phyloP scores from a whole-genome alignment of 2,113 vertebrate genomes.

The Telmatochromis sp. region DNA sequence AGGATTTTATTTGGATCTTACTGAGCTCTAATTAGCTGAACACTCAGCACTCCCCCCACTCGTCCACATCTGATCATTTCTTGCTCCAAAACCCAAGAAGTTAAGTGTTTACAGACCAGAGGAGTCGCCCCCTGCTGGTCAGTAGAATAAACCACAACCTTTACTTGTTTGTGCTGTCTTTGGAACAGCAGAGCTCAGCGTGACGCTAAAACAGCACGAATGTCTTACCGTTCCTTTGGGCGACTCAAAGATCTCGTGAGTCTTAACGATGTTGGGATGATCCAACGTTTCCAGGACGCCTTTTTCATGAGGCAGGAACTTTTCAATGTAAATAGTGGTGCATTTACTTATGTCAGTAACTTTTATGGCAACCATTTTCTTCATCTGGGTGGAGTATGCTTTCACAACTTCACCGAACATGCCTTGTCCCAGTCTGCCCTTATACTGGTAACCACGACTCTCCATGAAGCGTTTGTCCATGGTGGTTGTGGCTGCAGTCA shows the following conservation, averaged over 20 bases:
- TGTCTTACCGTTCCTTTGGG: background rate
- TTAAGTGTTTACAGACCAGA: background rate
- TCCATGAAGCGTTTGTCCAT: background rate
- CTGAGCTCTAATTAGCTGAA: background rate
- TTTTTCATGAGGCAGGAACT: background rate
- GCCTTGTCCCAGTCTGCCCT: background rate
- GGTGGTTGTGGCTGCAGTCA: background rate
- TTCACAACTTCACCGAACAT: background rate
- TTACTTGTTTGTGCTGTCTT: background rate
- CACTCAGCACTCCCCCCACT: background rate
- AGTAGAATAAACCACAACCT: background rate
- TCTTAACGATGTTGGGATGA: slow-evolving; percentile 1
- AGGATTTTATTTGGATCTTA: background rate
- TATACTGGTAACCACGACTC: background rate
- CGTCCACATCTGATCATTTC: background rate
- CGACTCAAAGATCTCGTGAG: background rate
- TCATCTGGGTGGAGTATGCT: background rate
- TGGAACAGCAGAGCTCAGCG: background rate
- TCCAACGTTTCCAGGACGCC: background rate
- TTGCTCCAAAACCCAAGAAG: background rate
- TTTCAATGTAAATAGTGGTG: background rate
- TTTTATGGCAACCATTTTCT: background rate
- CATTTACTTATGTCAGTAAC: background rate
- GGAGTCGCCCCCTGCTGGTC: background rate
- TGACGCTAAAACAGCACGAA: background rate